phyloP scores from a whole-genome alignment of 2,113 vertebrate species.

The Murina feae region DNA sequence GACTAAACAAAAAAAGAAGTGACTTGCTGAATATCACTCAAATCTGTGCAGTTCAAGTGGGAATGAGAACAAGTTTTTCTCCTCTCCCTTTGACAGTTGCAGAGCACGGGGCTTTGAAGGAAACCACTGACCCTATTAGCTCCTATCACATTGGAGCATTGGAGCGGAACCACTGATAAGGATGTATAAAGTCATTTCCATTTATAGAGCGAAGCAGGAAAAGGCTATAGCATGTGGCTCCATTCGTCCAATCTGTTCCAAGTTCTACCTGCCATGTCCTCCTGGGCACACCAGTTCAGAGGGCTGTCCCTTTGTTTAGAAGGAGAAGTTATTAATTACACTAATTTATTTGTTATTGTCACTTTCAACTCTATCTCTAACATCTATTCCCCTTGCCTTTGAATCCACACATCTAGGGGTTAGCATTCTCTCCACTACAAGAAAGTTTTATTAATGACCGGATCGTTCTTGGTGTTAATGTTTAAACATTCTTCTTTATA shows the following conservation, averaged over 20 bases:
- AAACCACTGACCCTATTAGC: background rate
- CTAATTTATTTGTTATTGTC: background rate
- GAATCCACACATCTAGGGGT: background rate
- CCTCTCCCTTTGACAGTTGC: background rate
- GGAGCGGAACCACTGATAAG: background rate
- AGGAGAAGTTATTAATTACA: background rate
- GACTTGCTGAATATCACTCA: background rate
- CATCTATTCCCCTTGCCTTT: background rate
- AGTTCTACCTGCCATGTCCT: background rate
- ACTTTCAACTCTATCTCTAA: background rate
- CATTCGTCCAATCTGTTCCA: background rate
- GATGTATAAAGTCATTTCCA: background rate
- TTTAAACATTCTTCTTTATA: constrained; percentile 19
- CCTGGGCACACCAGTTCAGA: background rate
- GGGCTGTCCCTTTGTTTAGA: background rate
- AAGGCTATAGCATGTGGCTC: fast-evolving
- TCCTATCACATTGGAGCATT: background rate
- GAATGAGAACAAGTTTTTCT: background rate
- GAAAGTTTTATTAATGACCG: background rate
- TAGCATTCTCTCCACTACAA: background rate
- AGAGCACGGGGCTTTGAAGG: background rate
- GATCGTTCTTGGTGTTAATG: background rate
- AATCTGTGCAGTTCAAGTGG: background rate
- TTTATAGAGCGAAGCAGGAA: background rate
- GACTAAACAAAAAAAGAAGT: background rate